Evolutionary conservation across 2,888 invertebrate genomes (phyloP).

Genomic region (Drosophila falleni): DNA sequence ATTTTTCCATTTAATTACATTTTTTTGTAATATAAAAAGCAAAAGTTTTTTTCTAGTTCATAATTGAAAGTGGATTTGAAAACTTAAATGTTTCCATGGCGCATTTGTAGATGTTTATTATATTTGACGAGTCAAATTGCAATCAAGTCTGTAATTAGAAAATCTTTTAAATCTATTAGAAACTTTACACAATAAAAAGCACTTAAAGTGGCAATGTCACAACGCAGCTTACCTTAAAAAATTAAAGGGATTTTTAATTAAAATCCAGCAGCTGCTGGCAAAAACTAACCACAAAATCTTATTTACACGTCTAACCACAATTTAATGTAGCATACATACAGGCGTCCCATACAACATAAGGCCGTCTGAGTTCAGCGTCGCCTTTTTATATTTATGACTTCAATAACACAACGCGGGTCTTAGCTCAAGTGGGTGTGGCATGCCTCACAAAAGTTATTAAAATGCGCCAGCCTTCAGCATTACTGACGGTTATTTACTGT

Average conservation of each 20-base stretch:
- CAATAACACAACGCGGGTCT: conserved; percentile 68
- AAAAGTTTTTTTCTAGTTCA: conserved; percentile 20
- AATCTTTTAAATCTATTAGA: not conserved
- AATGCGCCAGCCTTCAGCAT: conserved; percentile 62
- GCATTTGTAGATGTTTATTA: conserved; percentile 1
- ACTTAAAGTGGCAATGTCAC: not conserved
- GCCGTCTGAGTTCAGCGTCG: conserved; percentile 34
- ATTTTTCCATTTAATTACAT: conserved; percentile 42
- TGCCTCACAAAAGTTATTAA: conserved; percentile 67
- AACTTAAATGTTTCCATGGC: not conserved
- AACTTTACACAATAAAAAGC: not conserved
- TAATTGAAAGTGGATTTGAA: conserved; percentile 20
- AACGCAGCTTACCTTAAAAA: not conserved
- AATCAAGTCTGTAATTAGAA: not conserved
- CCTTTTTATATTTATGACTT: conserved; percentile 80
- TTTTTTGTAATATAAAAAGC: conserved; percentile 19
- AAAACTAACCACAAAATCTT: conserved; percentile 73
- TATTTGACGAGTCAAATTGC: not conserved
- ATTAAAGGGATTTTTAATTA: conserved; percentile 67
- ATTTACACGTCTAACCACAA: conserved; percentile 73
- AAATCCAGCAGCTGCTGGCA: conserved; percentile 59
- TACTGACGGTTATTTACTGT: conserved; percentile 68
- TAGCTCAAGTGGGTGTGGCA: conserved; percentile 36
- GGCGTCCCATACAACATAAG: conserved; percentile 25
- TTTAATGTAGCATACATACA: conserved; percentile 73